Evolutionary conservation across 2,797 vertebrate genomes (phyloP).

Genomic region (Semaprochilodus insignis): DNA sequence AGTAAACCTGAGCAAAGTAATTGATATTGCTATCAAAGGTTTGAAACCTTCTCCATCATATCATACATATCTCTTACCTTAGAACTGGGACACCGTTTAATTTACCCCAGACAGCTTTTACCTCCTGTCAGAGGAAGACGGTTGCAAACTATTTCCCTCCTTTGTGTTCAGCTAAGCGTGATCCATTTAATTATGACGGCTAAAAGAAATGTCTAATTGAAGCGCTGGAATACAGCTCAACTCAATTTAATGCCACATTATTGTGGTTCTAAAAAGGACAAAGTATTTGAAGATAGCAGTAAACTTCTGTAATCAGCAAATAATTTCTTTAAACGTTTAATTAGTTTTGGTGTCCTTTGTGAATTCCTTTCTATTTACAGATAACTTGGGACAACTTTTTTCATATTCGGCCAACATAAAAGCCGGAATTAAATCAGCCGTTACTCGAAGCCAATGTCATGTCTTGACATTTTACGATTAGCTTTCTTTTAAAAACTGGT

Average conservation of each 20-base stretch:
- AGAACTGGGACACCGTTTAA: neutral
- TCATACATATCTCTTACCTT: neutral
- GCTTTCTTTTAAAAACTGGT: neutral
- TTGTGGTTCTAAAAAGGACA: slow-evolving; percentile 43
- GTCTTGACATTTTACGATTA: slow-evolving; percentile 19
- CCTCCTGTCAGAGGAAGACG: slow-evolving; percentile 30
- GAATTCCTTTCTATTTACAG: slow-evolving; percentile 44
- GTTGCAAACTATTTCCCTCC: slow-evolving; percentile 31
- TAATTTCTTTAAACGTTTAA: slow-evolving; percentile 59
- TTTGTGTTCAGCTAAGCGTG: slow-evolving; percentile 42
- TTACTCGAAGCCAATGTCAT: neutral
- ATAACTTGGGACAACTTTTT: slow-evolving; percentile 44
- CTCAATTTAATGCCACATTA: slow-evolving; percentile 61
- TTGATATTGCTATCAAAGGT: neutral
- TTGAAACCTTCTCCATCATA: neutral
- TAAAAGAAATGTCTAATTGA: slow-evolving; percentile 56
- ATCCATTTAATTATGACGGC: slow-evolving; percentile 52
- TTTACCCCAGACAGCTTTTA: slow-evolving; percentile 21
- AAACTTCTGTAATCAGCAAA: slow-evolving; percentile 52
- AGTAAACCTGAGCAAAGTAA: neutral
- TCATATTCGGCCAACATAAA: slow-evolving; percentile 19
- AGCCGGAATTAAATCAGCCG: slow-evolving; percentile 13
- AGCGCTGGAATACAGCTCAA: slow-evolving; percentile 48
- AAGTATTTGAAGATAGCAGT: slow-evolving; percentile 49
- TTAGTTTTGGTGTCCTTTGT: slow-evolving; percentile 60